phyloP scores from a whole-genome alignment of 2,797 vertebrate species.

The Capromys pilorides region DNA sequence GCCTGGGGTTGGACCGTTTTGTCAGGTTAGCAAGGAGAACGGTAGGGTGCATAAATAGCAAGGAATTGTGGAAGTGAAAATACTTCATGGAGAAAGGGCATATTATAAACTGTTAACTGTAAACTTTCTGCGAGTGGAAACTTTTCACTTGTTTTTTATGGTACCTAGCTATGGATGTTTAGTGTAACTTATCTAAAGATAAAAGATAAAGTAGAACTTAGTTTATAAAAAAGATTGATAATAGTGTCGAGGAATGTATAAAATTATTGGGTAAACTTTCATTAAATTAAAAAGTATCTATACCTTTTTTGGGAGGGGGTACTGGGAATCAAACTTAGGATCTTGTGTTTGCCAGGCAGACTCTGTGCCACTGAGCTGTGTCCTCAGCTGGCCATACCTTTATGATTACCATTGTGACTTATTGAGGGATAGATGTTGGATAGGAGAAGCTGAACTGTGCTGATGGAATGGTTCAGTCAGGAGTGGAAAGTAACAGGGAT shows the following conservation, averaged over 20 bases:
- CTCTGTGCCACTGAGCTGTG: too few species aligned
- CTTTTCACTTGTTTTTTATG: slow-evolving; percentile 48
- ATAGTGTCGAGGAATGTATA: slow-evolving; percentile 31
- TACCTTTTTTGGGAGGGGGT: not conserved
- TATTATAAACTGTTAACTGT: slow-evolving; percentile 18
- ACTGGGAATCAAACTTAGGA: too few species aligned
- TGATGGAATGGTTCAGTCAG: slow-evolving; percentile 5
- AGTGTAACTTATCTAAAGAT: slow-evolving; percentile 23
- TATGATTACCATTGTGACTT: slow-evolving; percentile 55
- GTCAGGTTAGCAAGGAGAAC: not conserved
- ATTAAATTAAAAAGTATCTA: slow-evolving; percentile 12
- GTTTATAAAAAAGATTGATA: slow-evolving; percentile 40
- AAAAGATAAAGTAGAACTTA: slow-evolving; percentile 44
- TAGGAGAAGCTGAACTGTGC: slow-evolving; percentile 36
- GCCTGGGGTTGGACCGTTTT: not conserved
- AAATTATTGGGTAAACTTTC: slow-evolving; percentile 49
- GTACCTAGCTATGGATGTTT: slow-evolving; percentile 17
- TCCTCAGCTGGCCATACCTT: not conserved
- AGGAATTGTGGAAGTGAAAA: slow-evolving; percentile 49
- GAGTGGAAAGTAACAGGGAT: not conserved
- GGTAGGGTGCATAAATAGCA: slow-evolving; percentile 39
- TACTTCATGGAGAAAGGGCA: not conserved
- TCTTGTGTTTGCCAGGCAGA: too few species aligned
- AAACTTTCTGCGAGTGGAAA: slow-evolving; percentile 28
- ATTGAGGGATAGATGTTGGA: not conserved